A percentile compares a stretch with the other conserved stretches of the same genome.
Evolutionary conservation across 2,888 invertebrate genomes (phyloP).

Genomic region (Melikaiella ostensackeni): DNA sequence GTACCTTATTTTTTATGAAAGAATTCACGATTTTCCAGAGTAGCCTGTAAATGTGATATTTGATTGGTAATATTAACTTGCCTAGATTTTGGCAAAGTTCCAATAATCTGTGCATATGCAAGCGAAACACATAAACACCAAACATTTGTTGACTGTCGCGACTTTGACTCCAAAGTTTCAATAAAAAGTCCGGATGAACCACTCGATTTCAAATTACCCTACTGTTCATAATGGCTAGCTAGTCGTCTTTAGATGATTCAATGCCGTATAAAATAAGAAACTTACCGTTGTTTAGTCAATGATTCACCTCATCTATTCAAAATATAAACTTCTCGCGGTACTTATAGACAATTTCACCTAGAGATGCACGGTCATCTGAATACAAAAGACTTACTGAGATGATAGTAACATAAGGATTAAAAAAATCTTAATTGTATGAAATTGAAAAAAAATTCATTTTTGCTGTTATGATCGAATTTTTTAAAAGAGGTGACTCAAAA

Average conservation of each 20-base stretch:
- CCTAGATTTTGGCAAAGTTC: neutral
- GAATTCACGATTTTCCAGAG: constrained; percentile 66
- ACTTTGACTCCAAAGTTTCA: neutral
- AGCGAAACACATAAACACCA: neutral
- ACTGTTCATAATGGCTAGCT: neutral
- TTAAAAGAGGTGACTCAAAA: too few species aligned
- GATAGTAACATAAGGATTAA: neutral
- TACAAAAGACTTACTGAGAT: neutral
- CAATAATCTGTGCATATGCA: neutral
- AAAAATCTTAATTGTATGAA: too few species aligned
- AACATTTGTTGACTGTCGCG: neutral
- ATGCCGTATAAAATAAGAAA: neutral
- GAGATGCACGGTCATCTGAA: neutral
- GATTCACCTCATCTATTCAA: neutral
- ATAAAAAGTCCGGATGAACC: neutral
- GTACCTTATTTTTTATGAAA: constrained; percentile 96
- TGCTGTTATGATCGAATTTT: too few species aligned
- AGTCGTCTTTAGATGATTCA: neutral
- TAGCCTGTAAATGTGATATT: constrained; percentile 43
- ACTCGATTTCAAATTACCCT: neutral
- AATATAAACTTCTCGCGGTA: neutral
- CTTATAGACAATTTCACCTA: neutral
- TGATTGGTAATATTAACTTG: neutral
- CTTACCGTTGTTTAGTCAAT: neutral
- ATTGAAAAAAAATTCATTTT: too few species aligned